phyloP scores from a whole-genome alignment of 2,113 vertebrate genomes.

The Noturus placidus region DNA sequence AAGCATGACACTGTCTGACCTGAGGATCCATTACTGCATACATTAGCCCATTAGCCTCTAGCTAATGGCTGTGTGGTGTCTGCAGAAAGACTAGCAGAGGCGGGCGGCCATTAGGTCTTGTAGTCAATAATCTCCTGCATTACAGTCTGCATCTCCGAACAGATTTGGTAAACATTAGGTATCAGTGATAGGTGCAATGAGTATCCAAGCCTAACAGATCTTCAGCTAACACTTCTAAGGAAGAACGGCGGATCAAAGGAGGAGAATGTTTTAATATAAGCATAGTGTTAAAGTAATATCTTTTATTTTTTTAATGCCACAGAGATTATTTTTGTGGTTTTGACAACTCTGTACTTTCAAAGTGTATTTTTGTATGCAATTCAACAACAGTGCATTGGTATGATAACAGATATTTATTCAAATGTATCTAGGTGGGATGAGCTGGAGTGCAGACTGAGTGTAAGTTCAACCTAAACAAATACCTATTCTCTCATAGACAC shows the following conservation, averaged over 20 bases:
- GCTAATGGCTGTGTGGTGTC: conserved; percentile 48
- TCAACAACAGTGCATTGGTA: neutral
- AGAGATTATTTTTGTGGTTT: neutral
- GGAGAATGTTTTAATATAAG: neutral
- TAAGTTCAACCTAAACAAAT: conserved; percentile 27
- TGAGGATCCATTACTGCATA: conserved; percentile 51
- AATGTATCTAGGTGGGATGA: conserved; percentile 8
- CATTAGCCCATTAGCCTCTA: conserved; percentile 53
- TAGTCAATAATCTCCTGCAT: conserved; percentile 50
- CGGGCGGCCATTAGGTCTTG: conserved; percentile 43
- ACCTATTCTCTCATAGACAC: neutral
- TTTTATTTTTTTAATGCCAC: neutral
- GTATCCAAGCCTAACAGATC: neutral
- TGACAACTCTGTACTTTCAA: neutral
- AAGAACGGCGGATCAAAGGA: neutral
- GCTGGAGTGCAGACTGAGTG: conserved; percentile 36
- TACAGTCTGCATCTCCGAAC: conserved; percentile 40
- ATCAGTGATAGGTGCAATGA: neutral
- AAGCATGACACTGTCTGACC: conserved; percentile 49
- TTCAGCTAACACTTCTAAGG: conserved; percentile 8
- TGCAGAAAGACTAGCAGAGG: conserved; percentile 36
- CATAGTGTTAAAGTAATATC: neutral
- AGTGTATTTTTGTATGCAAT: neutral
- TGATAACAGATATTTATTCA: neutral
- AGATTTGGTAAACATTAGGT: conserved; percentile 32